Evolutionary conservation across 2,113 vertebrate species (phyloP), one percentile per base, ranked within the genome.

Genomic region (Urocitellus parryii): DNA sequence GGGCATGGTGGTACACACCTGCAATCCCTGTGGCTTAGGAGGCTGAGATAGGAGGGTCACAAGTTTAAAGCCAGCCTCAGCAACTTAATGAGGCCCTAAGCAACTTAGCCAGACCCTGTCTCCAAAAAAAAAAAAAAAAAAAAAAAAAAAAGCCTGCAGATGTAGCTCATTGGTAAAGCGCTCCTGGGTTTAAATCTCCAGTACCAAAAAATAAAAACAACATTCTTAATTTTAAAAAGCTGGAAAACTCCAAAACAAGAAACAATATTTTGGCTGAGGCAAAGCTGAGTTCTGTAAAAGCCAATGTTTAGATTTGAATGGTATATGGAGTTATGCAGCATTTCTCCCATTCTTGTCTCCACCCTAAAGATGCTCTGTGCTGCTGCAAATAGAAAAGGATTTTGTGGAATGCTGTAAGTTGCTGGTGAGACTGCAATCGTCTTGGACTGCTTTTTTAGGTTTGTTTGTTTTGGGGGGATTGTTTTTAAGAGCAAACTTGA

Each of bases 161-260:
- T 58, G 56, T 58, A 58, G 56, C 56, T 58, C 56, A 22, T 20
- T 58, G 56, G 20, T 58, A 58, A 58, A 58, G 56, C 20, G 2
- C 8, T 22, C 56, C 20, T 58, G 56, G 56, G 56, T 58, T 45
- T 58, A 58, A 58, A 58, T 58, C 56, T 18, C 56, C 18, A 58
- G 20, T 58, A 58, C 20, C 56, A 58, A 58, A 58, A 58, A 58
- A 58, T 58, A 22, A 58, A 58, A 58, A 24, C 8, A 22, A 58
- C 20, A 92, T 68, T 68, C 24, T 88, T 11, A 83, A 8, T 42
- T 51, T 51, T 14, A 20, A 45, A 88, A 88, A 53, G 17, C 56
- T 61, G 58, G 32, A 68, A 86, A 93, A 67, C 39, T 96, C 22
- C 24, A 56, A 74, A 91, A 68, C 32, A 76, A 65, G 53, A 90